A percentile compares a stretch with the other conserved stretches of the same genome.
Conservation (phyloP, 2,888 invertebrate species). For the Hirtodrosophila histrioides region DNA sequence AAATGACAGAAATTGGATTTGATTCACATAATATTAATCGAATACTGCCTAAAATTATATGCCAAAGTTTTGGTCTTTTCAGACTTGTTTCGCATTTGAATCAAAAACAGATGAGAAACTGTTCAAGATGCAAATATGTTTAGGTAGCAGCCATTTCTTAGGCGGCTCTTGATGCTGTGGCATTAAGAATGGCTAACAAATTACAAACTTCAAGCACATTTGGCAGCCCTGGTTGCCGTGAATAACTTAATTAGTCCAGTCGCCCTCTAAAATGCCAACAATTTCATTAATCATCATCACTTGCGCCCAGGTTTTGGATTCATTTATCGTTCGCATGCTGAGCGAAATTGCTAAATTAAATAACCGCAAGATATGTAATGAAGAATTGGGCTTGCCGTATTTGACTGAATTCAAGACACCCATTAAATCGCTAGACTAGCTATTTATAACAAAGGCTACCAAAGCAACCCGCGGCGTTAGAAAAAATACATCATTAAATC, state of each 20-base stretch:
- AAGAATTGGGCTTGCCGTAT: slow-evolving; percentile 1
- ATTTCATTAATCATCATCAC: slow-evolving; percentile 53
- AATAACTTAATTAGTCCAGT: slow-evolving; percentile 46
- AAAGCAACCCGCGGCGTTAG: slow-evolving; percentile 16
- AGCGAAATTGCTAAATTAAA: slow-evolving; percentile 51
- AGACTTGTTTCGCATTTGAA: too few species aligned
- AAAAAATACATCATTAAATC: slow-evolving; percentile 47
- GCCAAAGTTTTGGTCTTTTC: background rate
- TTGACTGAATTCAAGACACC: slow-evolving; percentile 44
- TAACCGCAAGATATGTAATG: slow-evolving; percentile 39
- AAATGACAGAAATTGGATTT: slow-evolving; percentile 10
- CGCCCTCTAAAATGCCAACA: slow-evolving; percentile 32
- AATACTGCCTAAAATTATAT: slow-evolving; percentile 14
- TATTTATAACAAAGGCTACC: slow-evolving; percentile 48
- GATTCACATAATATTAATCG: slow-evolving; percentile 20
- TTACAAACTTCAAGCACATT: slow-evolving; percentile 1
- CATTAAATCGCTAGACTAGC: slow-evolving; percentile 25
- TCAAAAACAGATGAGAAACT: too few species aligned
- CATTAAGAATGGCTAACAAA: slow-evolving; percentile 1
- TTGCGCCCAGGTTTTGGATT: slow-evolving; percentile 12
- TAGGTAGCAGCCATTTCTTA: background rate
- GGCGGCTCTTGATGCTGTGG: too few species aligned
- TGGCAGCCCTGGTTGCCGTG: slow-evolving; percentile 2
- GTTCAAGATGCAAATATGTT: too few species aligned
- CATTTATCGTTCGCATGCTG: slow-evolving; percentile 1